Evolutionary conservation across 2,797 vertebrate species (phyloP), one percentile per base, ranked within the genome.

Genomic region (Gouania willdenowi): DNA sequence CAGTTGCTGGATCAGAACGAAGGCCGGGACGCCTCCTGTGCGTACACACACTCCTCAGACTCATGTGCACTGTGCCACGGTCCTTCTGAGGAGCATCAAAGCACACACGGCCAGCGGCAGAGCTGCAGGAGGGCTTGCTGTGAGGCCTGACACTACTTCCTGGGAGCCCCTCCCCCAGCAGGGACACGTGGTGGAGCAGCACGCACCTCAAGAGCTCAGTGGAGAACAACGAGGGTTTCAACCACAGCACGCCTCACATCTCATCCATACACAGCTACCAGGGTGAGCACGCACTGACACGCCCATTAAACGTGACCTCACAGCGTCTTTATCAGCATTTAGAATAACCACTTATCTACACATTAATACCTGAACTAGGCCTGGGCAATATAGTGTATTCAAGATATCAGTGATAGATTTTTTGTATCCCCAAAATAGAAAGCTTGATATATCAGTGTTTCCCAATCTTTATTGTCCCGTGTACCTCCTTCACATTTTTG

Each of bases 81-180:
- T 35, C 83, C 93, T 9, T 55, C 82, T 2, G 82, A 88, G 2
- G 83, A 88, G 21, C 81, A 75, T 91, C 54, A 87, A 84, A 71
- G 72, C 33, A 58, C 81, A 6, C 74, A 75, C 0, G 19, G 39
- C 5, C 93, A 95, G 37, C 86, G 76, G 0, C 92, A 91, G 64
- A 82, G 89, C 21, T 98, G 94, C 1, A 93, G 97, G 55, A 86
- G 83, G 6, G 91, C 91, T 23, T 89, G 91, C 9, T 98, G 96
- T 7, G 93, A 97, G 72, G 94, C 93, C 0, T 94, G 96, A 1
- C 82, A 93, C 3, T 98, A 98, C 72, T 98, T 94, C 56, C 86
- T 98, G 1, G 94, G 94, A 32, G 81, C 91, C 0, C 90, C 91
- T 0, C 91, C 91, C 31, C 89, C 0, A 87, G 91, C 3, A 89